Conservation (phyloP, 2,888 invertebrate genomes). For the Rotaria socialis region DNA sequence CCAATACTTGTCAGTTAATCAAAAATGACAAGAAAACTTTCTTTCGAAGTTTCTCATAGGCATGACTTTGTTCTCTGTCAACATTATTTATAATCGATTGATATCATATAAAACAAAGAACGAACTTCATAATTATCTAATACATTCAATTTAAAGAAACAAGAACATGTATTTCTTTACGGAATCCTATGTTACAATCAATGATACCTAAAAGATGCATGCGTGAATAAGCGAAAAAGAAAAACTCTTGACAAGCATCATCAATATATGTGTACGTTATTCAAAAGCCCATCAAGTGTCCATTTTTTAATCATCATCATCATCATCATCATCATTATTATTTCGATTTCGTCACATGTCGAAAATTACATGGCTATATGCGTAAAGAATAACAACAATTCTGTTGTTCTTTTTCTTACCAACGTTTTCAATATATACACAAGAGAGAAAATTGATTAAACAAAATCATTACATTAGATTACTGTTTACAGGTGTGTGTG, state of each 20-base stretch:
- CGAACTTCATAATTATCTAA: too few species aligned
- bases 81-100: too few species aligned
- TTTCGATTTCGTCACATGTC: background rate
- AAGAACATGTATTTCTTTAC: too few species aligned
- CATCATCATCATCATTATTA: background rate
- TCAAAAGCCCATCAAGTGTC: background rate
- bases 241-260: background rate
- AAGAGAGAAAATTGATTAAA: background rate
- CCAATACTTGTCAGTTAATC: too few species aligned
- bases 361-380: background rate
- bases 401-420: background rate
- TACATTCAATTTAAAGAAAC: too few species aligned
- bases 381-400: background rate
- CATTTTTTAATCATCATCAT: background rate
- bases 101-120: too few species aligned
- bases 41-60: too few species aligned
- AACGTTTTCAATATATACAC: background rate
- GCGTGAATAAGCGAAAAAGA: background rate
- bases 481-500: background rate
- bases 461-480: background rate
- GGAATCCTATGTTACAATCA: background rate
- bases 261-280: background rate
- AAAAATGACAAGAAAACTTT: too few species aligned
- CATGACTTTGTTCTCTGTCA: too few species aligned
- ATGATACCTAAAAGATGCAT: background rate